Evolutionary conservation across 2,113 vertebrate species (phyloP).

Genomic region (Tenrec ecaudatus): DNA sequence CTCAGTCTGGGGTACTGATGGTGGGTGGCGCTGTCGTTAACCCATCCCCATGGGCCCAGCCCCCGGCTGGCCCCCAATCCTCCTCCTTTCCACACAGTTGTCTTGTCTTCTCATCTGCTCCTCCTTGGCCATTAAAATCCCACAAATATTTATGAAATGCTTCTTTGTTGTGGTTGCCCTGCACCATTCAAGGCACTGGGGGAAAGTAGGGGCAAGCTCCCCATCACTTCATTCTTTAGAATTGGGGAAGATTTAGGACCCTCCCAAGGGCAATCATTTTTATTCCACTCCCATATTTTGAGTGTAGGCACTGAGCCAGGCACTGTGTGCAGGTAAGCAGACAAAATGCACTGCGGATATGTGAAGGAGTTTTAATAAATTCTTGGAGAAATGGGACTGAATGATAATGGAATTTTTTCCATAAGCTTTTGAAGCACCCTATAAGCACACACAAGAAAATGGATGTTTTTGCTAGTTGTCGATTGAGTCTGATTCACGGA

Average conservation of each 20-base stretch:
- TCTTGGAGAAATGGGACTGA: too few species aligned
- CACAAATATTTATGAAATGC: neutral
- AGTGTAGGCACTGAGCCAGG: neutral
- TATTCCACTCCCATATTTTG: neutral
- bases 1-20: conserved; percentile 20
- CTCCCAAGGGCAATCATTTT: neutral
- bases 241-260: neutral
- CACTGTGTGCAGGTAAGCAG: neutral
- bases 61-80: neutral
- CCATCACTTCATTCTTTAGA: neutral
- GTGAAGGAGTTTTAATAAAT: too few species aligned
- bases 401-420: too few species aligned
- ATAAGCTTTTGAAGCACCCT: too few species aligned
- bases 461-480: too few species aligned
- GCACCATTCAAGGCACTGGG: neutral
- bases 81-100: neutral
- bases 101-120: neutral
- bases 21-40: neutral
- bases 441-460: too few species aligned
- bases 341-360: neutral
- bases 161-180: neutral
- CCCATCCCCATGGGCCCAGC: neutral
- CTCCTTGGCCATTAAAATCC: neutral
- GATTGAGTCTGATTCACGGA: too few species aligned
- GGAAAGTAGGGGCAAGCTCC: neutral